Evolutionary conservation across 2,797 vertebrate genomes (phyloP), one percentile per base, ranked within the genome.

Genomic region (Choloepus didactylus): DNA sequence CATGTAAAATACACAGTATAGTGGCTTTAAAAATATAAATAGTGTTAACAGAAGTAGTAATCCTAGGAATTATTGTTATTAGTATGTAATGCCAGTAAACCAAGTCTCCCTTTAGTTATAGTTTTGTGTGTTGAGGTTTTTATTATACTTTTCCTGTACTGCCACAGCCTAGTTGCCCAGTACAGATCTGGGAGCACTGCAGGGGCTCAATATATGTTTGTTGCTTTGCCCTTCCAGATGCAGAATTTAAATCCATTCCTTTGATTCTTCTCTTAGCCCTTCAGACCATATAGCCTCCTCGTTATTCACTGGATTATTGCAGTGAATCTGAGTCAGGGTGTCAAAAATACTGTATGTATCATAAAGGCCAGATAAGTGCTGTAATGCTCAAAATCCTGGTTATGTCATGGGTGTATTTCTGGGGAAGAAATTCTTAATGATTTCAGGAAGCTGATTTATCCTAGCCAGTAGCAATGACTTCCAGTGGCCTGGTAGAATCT

Each of bases 191-290:
- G 46, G 51, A 21, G 72, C 3, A 73, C 2, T 25, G 7, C 19
- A 64, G 12, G 25, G 56, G 5, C n/a, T 31, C n/a, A 51, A 1
- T 51, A 62, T 67, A 41, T 54, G 1, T 59, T 38, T 66, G 6
- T 44, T 73, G 49, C n/a, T 41, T 4, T 75, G 14, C 6, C 46
- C 3, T 89, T 82, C 21, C 25, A 92, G 64, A 79, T 31, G 10
- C 16, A 70, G 51, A 73, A 67, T 90, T 59, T 38, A 93, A 88
- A 76, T 35, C 1, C 41, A 29, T 35, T 81, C 79, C 23, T 73
- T 77, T 95, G 31, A 73, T 44, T 86, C 56, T 92, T 51, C 56
- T 21, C 93, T 51, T 62, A 91, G 38, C 25, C n/a, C 19, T 69
- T 85, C 23, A 85, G 49, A 81, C 21, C 5, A n/a, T 16, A 46